Evolutionary conservation across 2,888 invertebrate genomes (phyloP).

Genomic region (Pollenia labialis): DNA sequence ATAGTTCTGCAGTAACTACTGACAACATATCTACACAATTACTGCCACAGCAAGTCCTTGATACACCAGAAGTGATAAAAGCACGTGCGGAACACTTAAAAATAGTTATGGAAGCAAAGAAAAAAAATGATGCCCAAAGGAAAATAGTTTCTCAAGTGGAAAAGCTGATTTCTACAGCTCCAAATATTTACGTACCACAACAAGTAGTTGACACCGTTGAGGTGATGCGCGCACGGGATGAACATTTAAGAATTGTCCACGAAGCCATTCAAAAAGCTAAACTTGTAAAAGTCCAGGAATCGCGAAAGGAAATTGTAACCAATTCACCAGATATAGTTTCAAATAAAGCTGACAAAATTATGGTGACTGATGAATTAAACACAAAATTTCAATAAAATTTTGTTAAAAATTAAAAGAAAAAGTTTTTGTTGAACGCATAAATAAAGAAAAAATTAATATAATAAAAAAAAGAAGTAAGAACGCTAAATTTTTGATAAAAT

Average conservation of each 20-base stretch:
- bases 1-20: not conserved
- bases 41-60: conserved; percentile 55
- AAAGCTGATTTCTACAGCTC: conserved; percentile 22
- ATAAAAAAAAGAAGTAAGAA: no score
- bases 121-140: not conserved
- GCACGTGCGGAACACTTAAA: conserved; percentile 77
- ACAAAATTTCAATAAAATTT: not conserved
- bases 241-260: conserved; percentile 77
- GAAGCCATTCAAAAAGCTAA: conserved; percentile 74
- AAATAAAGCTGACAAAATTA: not conserved
- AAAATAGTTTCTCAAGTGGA: conserved; percentile 32
- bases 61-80: conserved; percentile 75
- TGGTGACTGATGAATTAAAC: not conserved
- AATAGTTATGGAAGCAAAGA: conserved; percentile 69
- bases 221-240: conserved; percentile 77
- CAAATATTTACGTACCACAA: conserved; percentile 40
- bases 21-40: not conserved
- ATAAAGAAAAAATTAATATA: no score
- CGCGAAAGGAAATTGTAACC: not conserved
- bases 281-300: not conserved
- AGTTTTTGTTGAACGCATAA: no score
- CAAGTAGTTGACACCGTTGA: conserved; percentile 77
- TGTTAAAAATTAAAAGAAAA: not conserved
- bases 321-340: not conserved
- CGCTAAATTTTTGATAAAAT: no score